These are phyloP conservation scores for silkworm (Bombyx mori) DNA, from an alignment of 1,140 invertebrate genomes.

Conservation along the genomic window DNA sequence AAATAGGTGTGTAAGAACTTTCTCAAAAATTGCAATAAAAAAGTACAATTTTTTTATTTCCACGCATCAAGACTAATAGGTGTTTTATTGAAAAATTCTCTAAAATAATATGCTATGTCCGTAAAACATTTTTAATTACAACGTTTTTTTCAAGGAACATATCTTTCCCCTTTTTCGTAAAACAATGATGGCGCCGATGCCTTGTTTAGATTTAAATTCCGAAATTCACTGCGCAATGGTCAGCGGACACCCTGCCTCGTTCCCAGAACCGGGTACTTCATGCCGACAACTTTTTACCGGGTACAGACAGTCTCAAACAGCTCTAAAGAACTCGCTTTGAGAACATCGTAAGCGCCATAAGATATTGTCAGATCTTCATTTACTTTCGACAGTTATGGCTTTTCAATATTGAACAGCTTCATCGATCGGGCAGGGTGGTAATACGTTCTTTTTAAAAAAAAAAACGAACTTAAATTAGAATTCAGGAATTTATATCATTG, in stretches of 20 bases:
- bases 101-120: too few relatives aligned
- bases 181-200: too few relatives aligned
- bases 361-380: not conserved
- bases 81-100: too few relatives aligned
- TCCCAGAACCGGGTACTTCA: constrained; percentile 47
- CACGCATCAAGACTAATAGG: too few relatives aligned
- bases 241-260: constrained; percentile 37
- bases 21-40: too few relatives aligned
- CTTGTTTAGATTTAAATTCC: too few relatives aligned
- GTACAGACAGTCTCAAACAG: constrained; percentile 34
- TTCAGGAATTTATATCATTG: constrained; percentile 59
- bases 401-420: constrained; percentile 6
- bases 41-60: too few relatives aligned
- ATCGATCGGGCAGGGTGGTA: constrained; percentile 51
- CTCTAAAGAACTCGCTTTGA: constrained; percentile 8
- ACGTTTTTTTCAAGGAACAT: too few relatives aligned
- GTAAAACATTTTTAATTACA: too few relatives aligned
- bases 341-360: not conserved
- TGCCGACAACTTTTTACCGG: constrained; percentile 48
- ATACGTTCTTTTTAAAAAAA: constrained; percentile 45
- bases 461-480: constrained; percentile 6
- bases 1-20: too few relatives aligned
- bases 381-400: constrained; percentile 7
- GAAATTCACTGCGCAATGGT: not conserved
- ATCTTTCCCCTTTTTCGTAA: too few relatives aligned